These are phyloP conservation scores for Latheticus oryzae DNA, from an alignment of 2,888 invertebrate species.

Conservation along the genomic window DNA sequence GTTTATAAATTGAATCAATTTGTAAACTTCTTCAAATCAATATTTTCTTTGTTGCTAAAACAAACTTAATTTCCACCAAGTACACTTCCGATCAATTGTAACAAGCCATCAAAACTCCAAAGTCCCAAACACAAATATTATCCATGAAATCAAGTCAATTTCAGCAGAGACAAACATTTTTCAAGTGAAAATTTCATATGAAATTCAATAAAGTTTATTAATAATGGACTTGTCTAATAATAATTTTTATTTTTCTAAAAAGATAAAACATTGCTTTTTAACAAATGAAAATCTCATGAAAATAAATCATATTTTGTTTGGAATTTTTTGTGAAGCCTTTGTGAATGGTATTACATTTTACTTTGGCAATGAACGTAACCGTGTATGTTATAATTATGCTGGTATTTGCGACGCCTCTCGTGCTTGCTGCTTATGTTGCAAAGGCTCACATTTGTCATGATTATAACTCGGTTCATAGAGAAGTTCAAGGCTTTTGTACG, in stretches of 20 bases:
- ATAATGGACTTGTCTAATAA: too few species aligned
- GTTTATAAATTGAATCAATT: constrained; percentile 33
- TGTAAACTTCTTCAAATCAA: constrained; percentile 28
- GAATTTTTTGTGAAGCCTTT: too few species aligned
- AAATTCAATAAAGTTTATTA: too few species aligned
- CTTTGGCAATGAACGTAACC: constrained; percentile 9
- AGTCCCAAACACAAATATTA: constrained; percentile 31
- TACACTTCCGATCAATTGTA: constrained; percentile 30
- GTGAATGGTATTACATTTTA: not conserved
- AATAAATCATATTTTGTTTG: too few species aligned
- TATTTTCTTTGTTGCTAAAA: constrained; percentile 34
- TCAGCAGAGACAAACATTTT: constrained; percentile 12
- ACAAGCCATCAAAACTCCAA: constrained; percentile 29
- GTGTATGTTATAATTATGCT: constrained; percentile 13
- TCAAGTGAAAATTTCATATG: constrained; percentile 7
- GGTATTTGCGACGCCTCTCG: constrained; percentile 22
- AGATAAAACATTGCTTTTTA: too few species aligned
- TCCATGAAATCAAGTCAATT: constrained; percentile 27
- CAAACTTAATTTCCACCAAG: constrained; percentile 34
- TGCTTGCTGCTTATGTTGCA: constrained; percentile 13
- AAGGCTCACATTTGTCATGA: constrained; percentile 23
- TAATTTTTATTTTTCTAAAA: too few species aligned
- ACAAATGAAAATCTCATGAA: too few species aligned
- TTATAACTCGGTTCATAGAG: constrained; percentile 29
- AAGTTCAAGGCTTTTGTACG: constrained; percentile 32